Evolutionary conservation across 1,140 invertebrate genomes (phyloP), one percentile per base, ranked within the genome.

Genomic region (Vanessa tameamea): DNA sequence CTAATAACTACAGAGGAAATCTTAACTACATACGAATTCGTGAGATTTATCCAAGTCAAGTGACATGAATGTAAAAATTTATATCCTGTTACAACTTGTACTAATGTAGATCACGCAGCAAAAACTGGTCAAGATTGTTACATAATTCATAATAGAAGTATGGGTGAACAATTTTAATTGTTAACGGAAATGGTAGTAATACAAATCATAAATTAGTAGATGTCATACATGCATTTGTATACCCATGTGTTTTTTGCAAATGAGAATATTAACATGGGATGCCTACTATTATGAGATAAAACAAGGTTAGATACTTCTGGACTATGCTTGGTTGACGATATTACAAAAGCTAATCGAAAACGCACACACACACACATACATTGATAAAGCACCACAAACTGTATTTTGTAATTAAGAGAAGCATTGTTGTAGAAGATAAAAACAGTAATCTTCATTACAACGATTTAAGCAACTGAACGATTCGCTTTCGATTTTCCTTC

Each of bases 401-500:
- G 7, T 57, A 23, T 57, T 23, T 23, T 11, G 7, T 23, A 57
- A 57, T 57, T 57, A 57, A 57, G 20, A 57, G 53, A 57, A 57
- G 53, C 53, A 12, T 12, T 57, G 20, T 23, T 23, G 57, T 37
- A 61, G 13, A 1, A 20, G 12, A 61, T 31, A 37, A 61, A 61
- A 61, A 61, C 31, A 14, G 13, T 57, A 57, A 57, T 57, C 53
- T 57, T 61, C 57, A 37, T 61, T 61, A 61, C 9, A 4, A 14
- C 57, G 57, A n/a, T 61, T 61, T 31, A 61, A 61, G 57, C 26
- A 61, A 37, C 73, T 76, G 76, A 73, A 64, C 78, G 81, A 79
- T 83, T 86, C 80, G 81, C 83, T 85, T 84, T 86, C 81, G 79
- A 81, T 87, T 85, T 84, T 84, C 81, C 78, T 75, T 78, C 78